Conservation (phyloP, 1,140 invertebrate species). For the Acromyrmex echinatior region DNA sequence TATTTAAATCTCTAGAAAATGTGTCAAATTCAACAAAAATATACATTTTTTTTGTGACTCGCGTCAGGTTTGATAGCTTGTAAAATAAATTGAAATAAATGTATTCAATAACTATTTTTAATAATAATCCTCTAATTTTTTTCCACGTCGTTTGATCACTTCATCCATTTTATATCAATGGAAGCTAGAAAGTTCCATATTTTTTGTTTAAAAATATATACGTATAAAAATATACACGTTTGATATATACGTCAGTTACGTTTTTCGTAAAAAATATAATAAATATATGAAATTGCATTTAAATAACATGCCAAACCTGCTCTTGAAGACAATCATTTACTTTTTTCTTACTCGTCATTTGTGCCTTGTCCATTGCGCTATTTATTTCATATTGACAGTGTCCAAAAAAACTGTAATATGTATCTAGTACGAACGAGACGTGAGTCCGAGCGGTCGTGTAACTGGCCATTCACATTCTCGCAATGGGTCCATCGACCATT, state of each 20-base stretch:
- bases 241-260: neutral
- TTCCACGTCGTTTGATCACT: neutral
- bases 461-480: conserved; percentile 37
- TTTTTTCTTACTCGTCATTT: neutral
- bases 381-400: neutral
- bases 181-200: neutral
- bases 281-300: neutral
- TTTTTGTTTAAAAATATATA: neutral
- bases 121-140: neutral
- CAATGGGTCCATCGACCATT: conserved; percentile 44
- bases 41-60: neutral
- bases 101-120: neutral
- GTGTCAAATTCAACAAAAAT: neutral
- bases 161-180: neutral
- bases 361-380: neutral
- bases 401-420: neutral
- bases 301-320: neutral
- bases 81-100: neutral
- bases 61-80: neutral
- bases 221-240: neutral
- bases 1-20: neutral
- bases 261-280: neutral
- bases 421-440: conserved; percentile 22
- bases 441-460: conserved; percentile 1
- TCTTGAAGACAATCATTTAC: neutral